Percentiles rank a stretch among this genome's conserved stretches.
Conservation (phyloP, 2,888 invertebrate genomes). For the Oxyteleia sp. region DNA sequence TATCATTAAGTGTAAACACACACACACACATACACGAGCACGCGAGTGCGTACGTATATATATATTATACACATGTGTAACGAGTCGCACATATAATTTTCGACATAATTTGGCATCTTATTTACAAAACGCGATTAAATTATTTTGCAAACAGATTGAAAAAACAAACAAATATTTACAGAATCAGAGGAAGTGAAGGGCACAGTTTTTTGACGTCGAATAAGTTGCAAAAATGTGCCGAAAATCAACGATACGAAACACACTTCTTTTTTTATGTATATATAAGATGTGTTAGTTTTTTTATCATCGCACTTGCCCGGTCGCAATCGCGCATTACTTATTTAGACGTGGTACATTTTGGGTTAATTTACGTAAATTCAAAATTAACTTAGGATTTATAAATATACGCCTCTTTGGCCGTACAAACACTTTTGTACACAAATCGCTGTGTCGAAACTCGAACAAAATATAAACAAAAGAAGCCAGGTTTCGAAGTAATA, state of each 20-base stretch:
- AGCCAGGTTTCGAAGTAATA: slow-evolving; percentile 5
- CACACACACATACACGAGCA: too few relatives aligned
- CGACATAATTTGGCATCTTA: slow-evolving; percentile 62
- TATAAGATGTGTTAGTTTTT: neutral
- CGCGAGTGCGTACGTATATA: too few relatives aligned
- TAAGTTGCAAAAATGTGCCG: slow-evolving; percentile 55
- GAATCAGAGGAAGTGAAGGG: slow-evolving; percentile 25
- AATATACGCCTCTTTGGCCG: slow-evolving; percentile 77
- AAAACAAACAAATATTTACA: slow-evolving; percentile 62
- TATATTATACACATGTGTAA: slow-evolving; percentile 54
- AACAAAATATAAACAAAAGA: slow-evolving; percentile 4
- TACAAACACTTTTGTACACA: slow-evolving; percentile 55
- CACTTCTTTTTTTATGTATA: slow-evolving; percentile 64
- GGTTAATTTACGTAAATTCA: slow-evolving; percentile 74
- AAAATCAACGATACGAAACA: slow-evolving; percentile 54
- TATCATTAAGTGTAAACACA: slow-evolving; percentile 61
- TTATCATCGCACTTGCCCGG: slow-evolving; percentile 21
- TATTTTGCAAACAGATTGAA: slow-evolving; percentile 48
- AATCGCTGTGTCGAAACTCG: slow-evolving; percentile 31
- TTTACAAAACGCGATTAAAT: slow-evolving; percentile 61
- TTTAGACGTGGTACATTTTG: slow-evolving; percentile 74
- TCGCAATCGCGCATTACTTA: slow-evolving; percentile 67
- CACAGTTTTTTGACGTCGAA: slow-evolving; percentile 49
- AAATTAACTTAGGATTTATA: slow-evolving; percentile 76
- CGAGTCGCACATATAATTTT: slow-evolving; percentile 40